A percentile compares a stretch with the other conserved stretches of the same genome.
phyloP scores from a whole-genome alignment of 1,140 invertebrate species.

The Drosophila rufa region DNA sequence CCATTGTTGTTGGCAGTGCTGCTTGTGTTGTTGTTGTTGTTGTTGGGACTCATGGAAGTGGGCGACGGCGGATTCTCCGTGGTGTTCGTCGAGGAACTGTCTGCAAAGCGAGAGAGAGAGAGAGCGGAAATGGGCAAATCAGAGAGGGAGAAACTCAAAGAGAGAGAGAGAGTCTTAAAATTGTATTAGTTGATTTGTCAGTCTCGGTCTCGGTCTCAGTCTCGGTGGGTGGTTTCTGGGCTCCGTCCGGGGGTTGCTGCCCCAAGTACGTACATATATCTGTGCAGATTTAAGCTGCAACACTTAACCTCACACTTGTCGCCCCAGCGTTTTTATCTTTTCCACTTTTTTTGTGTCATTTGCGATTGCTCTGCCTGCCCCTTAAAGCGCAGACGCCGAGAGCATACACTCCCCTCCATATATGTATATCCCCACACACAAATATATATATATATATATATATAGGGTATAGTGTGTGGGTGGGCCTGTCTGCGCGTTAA shows the following conservation, averaged over 20 bases:
- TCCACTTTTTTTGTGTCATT: slow-evolving; percentile 39
- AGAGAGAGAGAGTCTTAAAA: slow-evolving; percentile 32
- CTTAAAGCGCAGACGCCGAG: slow-evolving; percentile 72
- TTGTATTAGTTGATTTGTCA: slow-evolving; percentile 70
- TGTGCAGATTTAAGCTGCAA: slow-evolving; percentile 75
- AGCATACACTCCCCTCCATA: slow-evolving; percentile 15
- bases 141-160: slow-evolving; percentile 22
- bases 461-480: slow-evolving; percentile 6
- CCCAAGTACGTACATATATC: slow-evolving; percentile 34
- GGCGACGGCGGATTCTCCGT: slow-evolving; percentile 85
- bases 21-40: slow-evolving; percentile 48
- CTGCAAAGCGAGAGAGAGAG: slow-evolving; percentile 86
- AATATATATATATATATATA: not conserved
- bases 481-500: slow-evolving; percentile 57
- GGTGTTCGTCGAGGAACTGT: slow-evolving; percentile 88
- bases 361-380: slow-evolving; percentile 39
- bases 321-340: slow-evolving; percentile 47
- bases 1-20: slow-evolving; percentile 83
- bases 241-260: slow-evolving; percentile 60
- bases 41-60: slow-evolving; percentile 76
- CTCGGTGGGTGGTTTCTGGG: slow-evolving; percentile 9
- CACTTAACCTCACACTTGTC: slow-evolving; percentile 83
- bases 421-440: not conserved
- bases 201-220: slow-evolving; percentile 21
- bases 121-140: slow-evolving; percentile 61